These are phyloP conservation scores for Smittia aterrima DNA, from an alignment of 2,888 invertebrate genomes.

Conservation along the genomic window DNA sequence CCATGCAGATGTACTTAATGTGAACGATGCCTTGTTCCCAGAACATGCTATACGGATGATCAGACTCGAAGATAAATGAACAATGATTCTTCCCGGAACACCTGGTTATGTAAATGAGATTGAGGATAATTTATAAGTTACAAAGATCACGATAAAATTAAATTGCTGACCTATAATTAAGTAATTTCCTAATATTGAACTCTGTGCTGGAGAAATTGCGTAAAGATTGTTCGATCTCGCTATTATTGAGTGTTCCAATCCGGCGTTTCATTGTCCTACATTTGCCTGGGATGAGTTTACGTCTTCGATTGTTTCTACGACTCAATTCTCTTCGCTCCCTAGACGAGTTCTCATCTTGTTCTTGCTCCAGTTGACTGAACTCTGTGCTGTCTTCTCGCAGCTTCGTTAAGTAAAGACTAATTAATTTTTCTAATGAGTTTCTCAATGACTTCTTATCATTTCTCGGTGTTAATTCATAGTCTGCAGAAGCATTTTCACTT, in stretches of 20 bases:
- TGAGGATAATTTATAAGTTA: slow-evolving; percentile 32
- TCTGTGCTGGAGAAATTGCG: slow-evolving; percentile 45
- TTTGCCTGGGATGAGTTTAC: slow-evolving; percentile 1
- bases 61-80: slow-evolving; percentile 64
- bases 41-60: slow-evolving; percentile 62
- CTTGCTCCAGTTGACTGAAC: neutral
- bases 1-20: slow-evolving; percentile 72
- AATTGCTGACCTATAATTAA: slow-evolving; percentile 56
- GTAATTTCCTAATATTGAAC: slow-evolving; percentile 55
- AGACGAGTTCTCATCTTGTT: neutral
- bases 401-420: slow-evolving; percentile 28
- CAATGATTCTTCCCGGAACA: slow-evolving; percentile 75
- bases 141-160: neutral
- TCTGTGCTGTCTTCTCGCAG: slow-evolving; percentile 27
- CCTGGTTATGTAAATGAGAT: slow-evolving; percentile 57
- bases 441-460: slow-evolving; percentile 6
- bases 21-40: slow-evolving; percentile 67
- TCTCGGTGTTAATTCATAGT: neutral
- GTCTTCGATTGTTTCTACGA: neutral
- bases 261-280: slow-evolving; percentile 42
- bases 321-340: slow-evolving; percentile 7
- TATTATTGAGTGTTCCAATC: slow-evolving; percentile 45
- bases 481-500: neutral
- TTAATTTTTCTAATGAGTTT: slow-evolving; percentile 34
- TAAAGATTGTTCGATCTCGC: slow-evolving; percentile 45